A percentile compares a stretch with the other conserved stretches of the same genome.
phyloP scores from a whole-genome alignment of 2,888 invertebrate species.

The Nomada goodeniana region DNA sequence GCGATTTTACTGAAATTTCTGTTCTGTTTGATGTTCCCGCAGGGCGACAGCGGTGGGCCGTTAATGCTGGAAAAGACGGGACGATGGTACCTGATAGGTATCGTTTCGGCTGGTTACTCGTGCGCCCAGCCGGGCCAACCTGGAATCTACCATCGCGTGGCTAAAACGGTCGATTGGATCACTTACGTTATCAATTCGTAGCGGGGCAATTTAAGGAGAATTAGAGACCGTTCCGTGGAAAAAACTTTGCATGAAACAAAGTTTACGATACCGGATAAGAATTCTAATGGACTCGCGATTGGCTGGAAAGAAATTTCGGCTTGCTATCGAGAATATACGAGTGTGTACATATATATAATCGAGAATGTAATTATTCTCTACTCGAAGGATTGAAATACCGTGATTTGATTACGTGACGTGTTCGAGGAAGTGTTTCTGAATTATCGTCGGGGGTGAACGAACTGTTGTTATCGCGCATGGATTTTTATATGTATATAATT shows the following conservation, averaged over 20 bases:
- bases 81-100: constrained; percentile 95
- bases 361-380: constrained; percentile 16
- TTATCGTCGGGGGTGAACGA: background rate
- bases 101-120: constrained; percentile 97
- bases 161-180: constrained; percentile 97
- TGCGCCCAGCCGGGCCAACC: constrained; percentile 97
- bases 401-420: too few relatives aligned
- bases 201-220: constrained; percentile 37
- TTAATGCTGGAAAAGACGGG: constrained; percentile 95
- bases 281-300: constrained; percentile 16
- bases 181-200: constrained; percentile 87
- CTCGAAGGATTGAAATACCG: constrained; percentile 16
- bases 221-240: constrained; percentile 30
- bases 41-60: constrained; percentile 95
- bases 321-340: background rate
- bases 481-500: constrained; percentile 12
- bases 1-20: background rate
- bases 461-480: background rate
- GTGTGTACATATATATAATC: background rate
- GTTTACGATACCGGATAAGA: constrained; percentile 30
- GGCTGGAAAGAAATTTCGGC: background rate
- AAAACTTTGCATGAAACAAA: constrained; percentile 70
- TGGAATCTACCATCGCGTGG: constrained; percentile 96
- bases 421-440: background rate
- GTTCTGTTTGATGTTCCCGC: constrained; percentile 71